Conservation (phyloP, 2,797 vertebrate species). For the Lutjanus argentimaculatus region DNA sequence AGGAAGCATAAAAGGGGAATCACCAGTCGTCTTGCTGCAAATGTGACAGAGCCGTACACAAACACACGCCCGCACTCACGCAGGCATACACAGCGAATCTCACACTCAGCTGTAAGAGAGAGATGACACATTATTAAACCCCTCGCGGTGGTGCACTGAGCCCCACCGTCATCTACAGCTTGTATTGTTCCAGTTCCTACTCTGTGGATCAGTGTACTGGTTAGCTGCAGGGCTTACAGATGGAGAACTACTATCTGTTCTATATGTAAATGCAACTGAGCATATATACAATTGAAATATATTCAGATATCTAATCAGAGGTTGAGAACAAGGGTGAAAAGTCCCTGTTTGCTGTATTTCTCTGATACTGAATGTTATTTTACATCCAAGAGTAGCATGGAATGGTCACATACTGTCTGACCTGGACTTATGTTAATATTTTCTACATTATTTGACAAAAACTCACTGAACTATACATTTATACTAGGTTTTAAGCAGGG, state of each 20-base stretch:
- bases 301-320: slow-evolving; percentile 10
- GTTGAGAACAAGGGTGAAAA: background rate
- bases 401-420: background rate
- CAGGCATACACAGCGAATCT: slow-evolving; percentile 13
- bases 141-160: slow-evolving; percentile 47
- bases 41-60: slow-evolving; percentile 52
- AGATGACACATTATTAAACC: slow-evolving; percentile 71
- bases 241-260: slow-evolving; percentile 15
- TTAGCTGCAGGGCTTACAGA: slow-evolving; percentile 33
- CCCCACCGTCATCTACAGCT: slow-evolving; percentile 48
- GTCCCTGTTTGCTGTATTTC: background rate
- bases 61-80: slow-evolving; percentile 3
- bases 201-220: slow-evolving; percentile 47
- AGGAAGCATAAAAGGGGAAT: slow-evolving; percentile 46
- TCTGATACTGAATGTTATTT: background rate
- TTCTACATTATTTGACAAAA: background rate
- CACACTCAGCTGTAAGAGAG: slow-evolving; percentile 46
- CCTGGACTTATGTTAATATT: background rate
- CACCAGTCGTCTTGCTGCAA: slow-evolving; percentile 43
- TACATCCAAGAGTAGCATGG: background rate
- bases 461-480: background rate
- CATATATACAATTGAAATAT: slow-evolving; percentile 12
- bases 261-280: slow-evolving; percentile 47
- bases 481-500: too few species aligned
- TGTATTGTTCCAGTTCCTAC: slow-evolving; percentile 48